Conservation (phyloP, 2,888 invertebrate species). For the Xanthia icteritia region DNA sequence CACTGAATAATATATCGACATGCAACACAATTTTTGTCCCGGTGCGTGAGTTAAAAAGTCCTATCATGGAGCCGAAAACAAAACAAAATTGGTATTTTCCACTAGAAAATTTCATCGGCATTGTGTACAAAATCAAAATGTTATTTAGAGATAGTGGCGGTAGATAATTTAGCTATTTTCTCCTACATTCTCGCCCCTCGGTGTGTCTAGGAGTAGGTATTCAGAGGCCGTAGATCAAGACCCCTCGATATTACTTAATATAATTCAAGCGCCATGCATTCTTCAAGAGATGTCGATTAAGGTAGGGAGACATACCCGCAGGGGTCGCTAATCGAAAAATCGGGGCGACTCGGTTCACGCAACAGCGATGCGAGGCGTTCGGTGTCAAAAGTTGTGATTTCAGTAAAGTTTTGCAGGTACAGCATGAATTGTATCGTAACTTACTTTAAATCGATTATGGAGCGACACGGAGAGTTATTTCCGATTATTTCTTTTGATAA, state of each 20-base stretch:
- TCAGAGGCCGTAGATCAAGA: slow-evolving; percentile 67
- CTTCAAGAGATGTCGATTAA: slow-evolving; percentile 70
- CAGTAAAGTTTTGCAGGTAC: slow-evolving; percentile 48
- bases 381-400: slow-evolving; percentile 50
- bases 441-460: slow-evolving; percentile 20
- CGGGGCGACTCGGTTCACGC: slow-evolving; percentile 46
- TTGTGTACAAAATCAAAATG: slow-evolving; percentile 26
- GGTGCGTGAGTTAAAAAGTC: not conserved
- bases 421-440: slow-evolving; percentile 19
- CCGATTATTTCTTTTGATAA: slow-evolving; percentile 3
- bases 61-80: not conserved
- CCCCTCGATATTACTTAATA: slow-evolving; percentile 80
- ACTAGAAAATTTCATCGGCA: slow-evolving; percentile 1
- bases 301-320: slow-evolving; percentile 52
- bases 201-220: slow-evolving; percentile 24
- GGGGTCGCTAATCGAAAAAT: slow-evolving; percentile 73
- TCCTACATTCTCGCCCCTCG: slow-evolving; percentile 33
- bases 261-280: slow-evolving; percentile 77
- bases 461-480: not conserved
- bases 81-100: not conserved
- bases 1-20: not conserved
- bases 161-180: slow-evolving; percentile 42
- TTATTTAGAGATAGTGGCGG: slow-evolving; percentile 17
- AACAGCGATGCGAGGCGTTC: slow-evolving; percentile 21
- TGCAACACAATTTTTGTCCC: slow-evolving; percentile 1